Percentiles rank a stretch among this genome's conserved stretches.
Evolutionary conservation across 2,888 invertebrate species (phyloP).

Genomic region (Brachyopa scutellaris): DNA sequence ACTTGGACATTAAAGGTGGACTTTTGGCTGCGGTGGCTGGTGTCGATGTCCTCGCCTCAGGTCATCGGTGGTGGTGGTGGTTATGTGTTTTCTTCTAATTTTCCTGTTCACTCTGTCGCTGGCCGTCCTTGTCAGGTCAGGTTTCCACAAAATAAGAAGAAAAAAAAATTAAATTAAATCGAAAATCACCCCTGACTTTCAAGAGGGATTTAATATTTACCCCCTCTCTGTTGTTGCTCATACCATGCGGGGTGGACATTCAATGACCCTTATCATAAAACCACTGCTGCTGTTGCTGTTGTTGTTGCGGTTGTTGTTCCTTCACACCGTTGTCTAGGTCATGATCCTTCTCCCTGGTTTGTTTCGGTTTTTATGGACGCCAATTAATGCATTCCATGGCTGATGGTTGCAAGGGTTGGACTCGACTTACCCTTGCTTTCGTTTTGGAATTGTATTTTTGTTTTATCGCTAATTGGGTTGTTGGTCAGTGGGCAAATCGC

Average conservation of each 20-base stretch:
- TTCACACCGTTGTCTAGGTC: slow-evolving; percentile 67
- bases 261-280: slow-evolving; percentile 65
- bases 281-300: slow-evolving; percentile 7
- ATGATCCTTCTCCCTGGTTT: too few species aligned
- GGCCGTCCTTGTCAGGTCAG: slow-evolving; percentile 21
- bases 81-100: not conserved
- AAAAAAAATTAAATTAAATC: slow-evolving; percentile 34
- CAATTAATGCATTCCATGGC: slow-evolving; percentile 64
- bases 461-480: slow-evolving; percentile 52
- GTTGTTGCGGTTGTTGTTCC: slow-evolving; percentile 47
- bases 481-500: slow-evolving; percentile 44
- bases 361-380: slow-evolving; percentile 53
- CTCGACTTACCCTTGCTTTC: slow-evolving; percentile 29
- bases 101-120: slow-evolving; percentile 37
- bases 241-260: slow-evolving; percentile 59
- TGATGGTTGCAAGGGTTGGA: slow-evolving; percentile 54
- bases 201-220: slow-evolving; percentile 39
- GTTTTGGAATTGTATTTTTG: slow-evolving; percentile 1
- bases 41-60: slow-evolving; percentile 67
- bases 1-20: slow-evolving; percentile 67
- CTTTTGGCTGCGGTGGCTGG: slow-evolving; percentile 42
- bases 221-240: slow-evolving; percentile 9
- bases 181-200: slow-evolving; percentile 52
- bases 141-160: slow-evolving; percentile 10
- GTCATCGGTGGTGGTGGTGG: slow-evolving; percentile 53